A percentile compares a stretch with the other conserved stretches of the same genome.
Conservation (phyloP, 2,113 vertebrate genomes). For the Henicopernis longicauda region DNA sequence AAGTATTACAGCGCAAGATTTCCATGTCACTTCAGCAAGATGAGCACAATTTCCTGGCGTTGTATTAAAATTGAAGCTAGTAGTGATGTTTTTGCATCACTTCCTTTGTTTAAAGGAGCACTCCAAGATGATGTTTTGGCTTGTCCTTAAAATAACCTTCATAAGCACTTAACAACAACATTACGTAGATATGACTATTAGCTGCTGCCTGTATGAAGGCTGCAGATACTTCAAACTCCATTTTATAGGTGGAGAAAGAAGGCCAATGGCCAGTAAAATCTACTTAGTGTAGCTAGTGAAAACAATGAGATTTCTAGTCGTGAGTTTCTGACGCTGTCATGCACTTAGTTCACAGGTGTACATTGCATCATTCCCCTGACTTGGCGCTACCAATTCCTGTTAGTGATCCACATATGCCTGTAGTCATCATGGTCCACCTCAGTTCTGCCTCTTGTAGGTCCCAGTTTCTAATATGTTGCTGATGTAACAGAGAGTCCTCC, state of each 20-base stretch:
- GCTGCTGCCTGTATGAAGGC: not conserved
- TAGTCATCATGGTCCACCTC: not conserved
- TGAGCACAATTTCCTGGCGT: not conserved
- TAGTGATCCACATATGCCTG: not conserved
- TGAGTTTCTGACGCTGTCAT: not conserved
- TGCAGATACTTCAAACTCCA: not conserved
- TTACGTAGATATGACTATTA: fast-evolving
- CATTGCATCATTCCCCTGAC: not conserved
- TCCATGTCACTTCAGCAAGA: not conserved
- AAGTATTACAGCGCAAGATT: not conserved
- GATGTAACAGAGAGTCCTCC: not conserved
- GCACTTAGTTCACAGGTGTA: not conserved
- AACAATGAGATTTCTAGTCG: not conserved
- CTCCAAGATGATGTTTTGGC: not conserved
- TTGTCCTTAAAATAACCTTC: not conserved
- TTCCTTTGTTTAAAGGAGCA: not conserved
- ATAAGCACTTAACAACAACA: not conserved
- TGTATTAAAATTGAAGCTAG: not conserved
- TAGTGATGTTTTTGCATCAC: not conserved
- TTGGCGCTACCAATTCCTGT: not conserved
- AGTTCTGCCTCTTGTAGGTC: not conserved
- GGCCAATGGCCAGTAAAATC: not conserved
- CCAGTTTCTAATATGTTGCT: not conserved
- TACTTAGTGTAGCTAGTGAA: not conserved
- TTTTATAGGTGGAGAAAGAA: not conserved